phyloP scores from a whole-genome alignment of 2,888 invertebrate genomes.

The Epirrita christyi region DNA sequence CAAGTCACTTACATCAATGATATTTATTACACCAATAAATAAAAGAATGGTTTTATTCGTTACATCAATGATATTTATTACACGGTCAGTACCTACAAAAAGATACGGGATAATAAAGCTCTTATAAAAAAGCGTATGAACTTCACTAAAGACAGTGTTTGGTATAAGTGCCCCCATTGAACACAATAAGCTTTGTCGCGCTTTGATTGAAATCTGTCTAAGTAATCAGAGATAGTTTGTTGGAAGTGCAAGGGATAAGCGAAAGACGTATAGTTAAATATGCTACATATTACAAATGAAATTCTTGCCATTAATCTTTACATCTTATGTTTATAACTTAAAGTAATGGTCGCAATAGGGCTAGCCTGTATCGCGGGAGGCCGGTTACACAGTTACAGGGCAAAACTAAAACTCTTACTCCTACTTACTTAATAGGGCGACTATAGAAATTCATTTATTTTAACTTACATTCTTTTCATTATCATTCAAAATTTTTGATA shows the following conservation, averaged over 20 bases:
- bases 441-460: no score
- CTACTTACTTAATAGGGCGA: no score
- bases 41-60: not conserved
- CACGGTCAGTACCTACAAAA: not conserved
- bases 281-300: not conserved
- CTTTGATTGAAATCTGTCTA: conserved; percentile 64
- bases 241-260: conserved; percentile 29
- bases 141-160: conserved; percentile 34
- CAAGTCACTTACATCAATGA: not conserved
- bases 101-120: conserved; percentile 26
- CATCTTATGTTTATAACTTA: no score
- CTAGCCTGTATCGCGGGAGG: no score
- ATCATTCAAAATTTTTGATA: no score
- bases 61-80: conserved; percentile 15
- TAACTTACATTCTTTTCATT: no score
- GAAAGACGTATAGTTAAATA: not conserved
- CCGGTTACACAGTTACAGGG: no score
- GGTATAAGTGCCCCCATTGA: conserved; percentile 37
- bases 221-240: conserved; percentile 53
- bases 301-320: no score
- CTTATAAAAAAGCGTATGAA: conserved; percentile 32
- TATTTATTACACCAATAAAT: not conserved
- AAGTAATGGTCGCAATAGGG: no score
- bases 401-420: no score
- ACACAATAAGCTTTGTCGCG: conserved; percentile 48